Base-by-base conservation (phyloP, 2,113 vertebrate genomes). In the Thermophis baileyi region DNA sequence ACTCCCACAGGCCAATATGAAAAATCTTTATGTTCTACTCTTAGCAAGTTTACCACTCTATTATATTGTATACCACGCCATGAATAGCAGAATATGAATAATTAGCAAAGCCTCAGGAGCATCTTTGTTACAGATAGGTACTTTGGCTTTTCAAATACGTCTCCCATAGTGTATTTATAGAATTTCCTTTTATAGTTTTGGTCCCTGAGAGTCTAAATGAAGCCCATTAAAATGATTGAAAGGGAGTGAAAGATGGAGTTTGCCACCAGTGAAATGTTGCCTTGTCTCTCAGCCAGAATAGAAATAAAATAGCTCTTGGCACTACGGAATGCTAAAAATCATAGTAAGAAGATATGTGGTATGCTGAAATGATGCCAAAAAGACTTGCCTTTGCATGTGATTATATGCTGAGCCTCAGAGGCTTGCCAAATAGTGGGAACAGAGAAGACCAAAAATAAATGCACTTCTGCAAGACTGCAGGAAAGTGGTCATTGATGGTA, bases 281-380 rank as follows among this genome's bases (percentile, higher is more conserved):
- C 85, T 92, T 63, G 2, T 74, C 93, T 94, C 14, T 8, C n/a
- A 91, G 93, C 55, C 92, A 85, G 22, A 91, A 40, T 14, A 88
- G 91, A 94, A 90, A 22, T 93, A 91, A 94, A 95, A 95, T 93
- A 94, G 6, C 11, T 95, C 88, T 90, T 63, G 91, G 89, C 87
- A 35, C 2, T 88, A 86, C n/a, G 90, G 12, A 46, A 50, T 27
- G 57, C 20, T 69, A 60, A 85, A 85, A 91, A 40, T 88, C 50
- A 89, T 54, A 57, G 40, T 93, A 47, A 89, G 89, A 53, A 87
- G 91, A 90, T 74, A 95, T 74, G 89, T 95, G 90, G 0, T 0
- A 91, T 89, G 91, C 44, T 93, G 92, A 93, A 60, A 93, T 9
- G 3, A 30, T 85, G 74, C 95, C 94, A 96, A 94, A 87, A 92